phyloP scores from a whole-genome alignment of 1,140 invertebrate species.

The Drosophila hydei region DNA sequence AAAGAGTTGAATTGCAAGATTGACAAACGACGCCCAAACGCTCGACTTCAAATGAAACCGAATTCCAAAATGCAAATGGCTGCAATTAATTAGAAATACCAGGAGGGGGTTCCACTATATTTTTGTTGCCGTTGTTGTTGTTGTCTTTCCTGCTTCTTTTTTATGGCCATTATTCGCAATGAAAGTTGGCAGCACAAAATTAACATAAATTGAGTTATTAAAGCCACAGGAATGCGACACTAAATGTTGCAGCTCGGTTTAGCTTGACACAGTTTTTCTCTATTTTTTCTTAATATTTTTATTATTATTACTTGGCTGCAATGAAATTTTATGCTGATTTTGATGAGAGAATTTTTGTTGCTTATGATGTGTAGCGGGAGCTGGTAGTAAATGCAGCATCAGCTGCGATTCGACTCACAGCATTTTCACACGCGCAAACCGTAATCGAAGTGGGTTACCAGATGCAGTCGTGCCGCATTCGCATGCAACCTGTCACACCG shows the following conservation, averaged over 20 bases:
- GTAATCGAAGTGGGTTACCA: constrained; percentile 81
- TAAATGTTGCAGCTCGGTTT: constrained; percentile 34
- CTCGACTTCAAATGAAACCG: constrained; percentile 20
- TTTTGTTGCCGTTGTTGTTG: constrained; percentile 1
- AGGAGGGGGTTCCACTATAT: neutral
- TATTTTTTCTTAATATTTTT: too few species aligned
- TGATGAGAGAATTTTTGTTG: constrained; percentile 56
- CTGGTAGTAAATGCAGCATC: constrained; percentile 21
- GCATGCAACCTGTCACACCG: constrained; percentile 77
- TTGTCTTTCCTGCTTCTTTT: constrained; percentile 1
- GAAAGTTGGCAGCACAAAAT: constrained; percentile 46
- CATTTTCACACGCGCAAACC: constrained; percentile 70
- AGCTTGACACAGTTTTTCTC: too few species aligned
- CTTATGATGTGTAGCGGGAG: constrained; percentile 49
- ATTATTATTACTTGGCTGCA: neutral
- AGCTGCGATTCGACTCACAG: constrained; percentile 27
- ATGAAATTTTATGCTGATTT: constrained; percentile 75
- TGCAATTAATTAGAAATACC: constrained; percentile 47
- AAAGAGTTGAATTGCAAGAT: constrained; percentile 21
- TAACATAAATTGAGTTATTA: constrained; percentile 65
- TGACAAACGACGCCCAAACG: constrained; percentile 15
- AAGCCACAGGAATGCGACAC: constrained; percentile 62
- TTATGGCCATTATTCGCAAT: constrained; percentile 33
- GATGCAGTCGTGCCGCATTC: constrained; percentile 78
- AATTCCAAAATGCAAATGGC: constrained; percentile 54